Base-by-base conservation (phyloP, 1,140 invertebrate species). In the Bombus affinis region DNA sequence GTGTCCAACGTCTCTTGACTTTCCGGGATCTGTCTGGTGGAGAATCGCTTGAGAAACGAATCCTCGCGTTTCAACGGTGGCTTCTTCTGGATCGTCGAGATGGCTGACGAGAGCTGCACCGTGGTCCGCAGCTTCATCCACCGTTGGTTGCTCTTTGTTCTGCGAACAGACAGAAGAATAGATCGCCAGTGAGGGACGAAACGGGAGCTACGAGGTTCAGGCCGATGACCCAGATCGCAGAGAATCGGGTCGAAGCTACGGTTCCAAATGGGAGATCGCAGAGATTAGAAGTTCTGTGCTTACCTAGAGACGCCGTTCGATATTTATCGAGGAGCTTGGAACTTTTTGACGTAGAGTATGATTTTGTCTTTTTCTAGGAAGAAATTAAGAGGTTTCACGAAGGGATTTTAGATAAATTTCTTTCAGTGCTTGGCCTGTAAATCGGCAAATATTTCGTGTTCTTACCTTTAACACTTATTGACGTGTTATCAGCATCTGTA, bases 101-200 rank as follows among this genome's bases (percentile, higher is more conserved):
- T 98, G 47, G 98, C 98, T 62, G 98, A 98, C 53, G 98, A 98
- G 84, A 98, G 96, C 94, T 99, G 98, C 79, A 99, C 98, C 4
- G 98, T 99, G 39, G 98, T 98, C 65, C 98, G 96, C 81, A 99
- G 95, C 95, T 99, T 99, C 97, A 98, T 98, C 98, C 98, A 99
- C 95, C 98, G 96, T 93, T 98, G 98, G 95, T 98, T 98, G 91
- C 98, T 98, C 93, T 98, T 98, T 91, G 97, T 98, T 96, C 98
- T 98, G 96, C 74, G 82, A 83, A 89, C 86, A 90, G 86, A 90
- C 81, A 90, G 66, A 85, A 44, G 47, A 86, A 89, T 83, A 62
- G 62, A 62, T 86, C 87, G 82, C 82, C 86, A 87, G 70, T 87
- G 78, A 81, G 74, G 39, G 66, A 79, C 44, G 44, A 70, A 44